phyloP scores from a whole-genome alignment of 1,140 invertebrate species.

The Tetramorium simillimum region DNA sequence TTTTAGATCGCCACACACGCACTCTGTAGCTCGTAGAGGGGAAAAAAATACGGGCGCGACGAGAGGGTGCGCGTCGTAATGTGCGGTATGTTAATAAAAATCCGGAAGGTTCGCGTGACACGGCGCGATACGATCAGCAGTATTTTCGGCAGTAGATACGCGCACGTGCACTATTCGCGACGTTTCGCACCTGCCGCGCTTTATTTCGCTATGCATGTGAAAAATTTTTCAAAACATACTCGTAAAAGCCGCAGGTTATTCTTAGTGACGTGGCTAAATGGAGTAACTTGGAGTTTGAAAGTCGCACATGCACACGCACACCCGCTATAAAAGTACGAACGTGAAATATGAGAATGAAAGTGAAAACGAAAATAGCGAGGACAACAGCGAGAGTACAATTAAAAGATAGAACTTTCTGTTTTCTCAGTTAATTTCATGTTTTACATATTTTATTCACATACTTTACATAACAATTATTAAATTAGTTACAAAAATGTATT shows the following conservation, averaged over 20 bases:
- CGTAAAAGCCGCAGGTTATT: constrained; percentile 17
- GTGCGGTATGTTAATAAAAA: constrained; percentile 67
- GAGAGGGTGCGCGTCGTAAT: constrained; percentile 20
- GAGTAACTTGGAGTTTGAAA: background rate
- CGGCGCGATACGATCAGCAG: constrained; percentile 57
- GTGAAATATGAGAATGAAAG: constrained; percentile 39
- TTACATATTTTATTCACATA: background rate
- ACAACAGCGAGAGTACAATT: background rate
- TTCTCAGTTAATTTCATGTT: background rate
- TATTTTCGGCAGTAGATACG: constrained; percentile 58
- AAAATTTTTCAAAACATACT: constrained; percentile 45
- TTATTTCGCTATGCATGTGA: constrained; percentile 40
- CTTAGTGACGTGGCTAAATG: constrained; percentile 3
- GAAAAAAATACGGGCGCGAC: constrained; percentile 30
- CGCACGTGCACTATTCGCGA: constrained; percentile 38
- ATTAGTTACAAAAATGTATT: constrained; percentile 16
- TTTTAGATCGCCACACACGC: constrained; percentile 29
- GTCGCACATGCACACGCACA: background rate
- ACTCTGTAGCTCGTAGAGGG: background rate
- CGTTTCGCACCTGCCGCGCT: constrained; percentile 20
- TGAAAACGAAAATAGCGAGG: constrained; percentile 44
- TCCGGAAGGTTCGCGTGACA: constrained; percentile 65
- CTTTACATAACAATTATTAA: constrained; percentile 1
- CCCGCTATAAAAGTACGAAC: constrained; percentile 24
- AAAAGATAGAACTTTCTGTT: background rate